Percentiles rank a stretch among this genome's conserved stretches.
Evolutionary conservation across 2,797 vertebrate genomes (phyloP).

Genomic region (Phyllotis vaccarum): DNA sequence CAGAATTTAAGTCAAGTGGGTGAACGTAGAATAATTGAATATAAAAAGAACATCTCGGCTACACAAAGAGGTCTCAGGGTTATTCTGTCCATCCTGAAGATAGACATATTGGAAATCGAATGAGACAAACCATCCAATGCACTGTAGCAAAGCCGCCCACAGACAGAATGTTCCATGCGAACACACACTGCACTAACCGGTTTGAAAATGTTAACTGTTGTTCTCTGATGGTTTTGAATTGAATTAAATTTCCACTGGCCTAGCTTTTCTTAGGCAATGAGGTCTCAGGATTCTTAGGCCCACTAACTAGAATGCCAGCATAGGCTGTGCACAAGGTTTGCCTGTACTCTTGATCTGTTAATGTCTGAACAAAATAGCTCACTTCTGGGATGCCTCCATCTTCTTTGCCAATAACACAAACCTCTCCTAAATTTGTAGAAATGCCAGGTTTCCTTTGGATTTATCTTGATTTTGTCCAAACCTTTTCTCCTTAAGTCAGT

Average conservation of each 20-base stretch:
- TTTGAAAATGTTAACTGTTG: background rate
- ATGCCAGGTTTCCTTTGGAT: background rate
- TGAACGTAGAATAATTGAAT: background rate
- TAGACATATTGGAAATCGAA: background rate
- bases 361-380: background rate
- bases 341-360: background rate
- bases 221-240: background rate
- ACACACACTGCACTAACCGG: rapidly evolving
- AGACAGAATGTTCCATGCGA: background rate
- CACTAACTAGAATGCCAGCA: background rate
- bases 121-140: background rate
- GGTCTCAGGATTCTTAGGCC: background rate
- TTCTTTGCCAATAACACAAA: background rate
- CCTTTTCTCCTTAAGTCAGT: background rate
- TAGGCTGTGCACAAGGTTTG: background rate
- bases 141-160: rapidly evolving
- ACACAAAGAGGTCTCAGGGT: background rate
- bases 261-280: background rate
- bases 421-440: background rate
- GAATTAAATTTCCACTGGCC: background rate
- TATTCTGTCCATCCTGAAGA: background rate
- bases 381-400: background rate
- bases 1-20: background rate
- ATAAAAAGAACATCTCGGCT: background rate
- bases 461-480: background rate